phyloP scores from a whole-genome alignment of 92 coral and sea anemone species.

The Zoanthus gigantus region DNA sequence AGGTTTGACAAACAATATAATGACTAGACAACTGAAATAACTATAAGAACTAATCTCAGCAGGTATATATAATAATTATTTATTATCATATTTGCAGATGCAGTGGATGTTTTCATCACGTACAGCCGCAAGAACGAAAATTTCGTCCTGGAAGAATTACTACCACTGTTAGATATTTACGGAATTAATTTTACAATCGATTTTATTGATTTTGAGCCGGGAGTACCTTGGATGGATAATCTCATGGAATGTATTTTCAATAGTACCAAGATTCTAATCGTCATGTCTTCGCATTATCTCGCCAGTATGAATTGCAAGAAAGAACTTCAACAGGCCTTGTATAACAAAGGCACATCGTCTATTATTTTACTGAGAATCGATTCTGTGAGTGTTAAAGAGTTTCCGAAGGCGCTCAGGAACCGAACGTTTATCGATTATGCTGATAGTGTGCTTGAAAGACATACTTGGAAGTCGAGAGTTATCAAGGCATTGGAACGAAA shows the following conservation, averaged over 20 bases:
- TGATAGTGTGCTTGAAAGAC: constrained; percentile 35
- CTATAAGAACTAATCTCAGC: no score
- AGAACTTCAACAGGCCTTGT: constrained; percentile 39
- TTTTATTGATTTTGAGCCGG: constrained; percentile 30
- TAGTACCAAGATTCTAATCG: constrained; percentile 28
- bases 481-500: constrained; percentile 29
- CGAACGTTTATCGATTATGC: constrained; percentile 46
- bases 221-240: constrained; percentile 37
- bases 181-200: constrained; percentile 1
- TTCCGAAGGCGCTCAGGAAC: constrained; percentile 36
- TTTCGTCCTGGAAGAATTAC: constrained; percentile 3
- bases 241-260: constrained; percentile 17
- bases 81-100: neutral
- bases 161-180: constrained; percentile 1
- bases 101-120: constrained; percentile 29
- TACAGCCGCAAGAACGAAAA: constrained; percentile 36
- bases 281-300: constrained; percentile 22
- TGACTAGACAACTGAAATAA: no score
- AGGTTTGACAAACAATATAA: neutral
- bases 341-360: constrained; percentile 23
- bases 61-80: neutral
- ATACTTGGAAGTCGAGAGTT: constrained; percentile 30
- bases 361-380: constrained; percentile 16
- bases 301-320: constrained; percentile 36
- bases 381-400: constrained; percentile 11